Conservation (phyloP, 64 coral and sea anemone species). For the Montipora efflorescens region DNA sequence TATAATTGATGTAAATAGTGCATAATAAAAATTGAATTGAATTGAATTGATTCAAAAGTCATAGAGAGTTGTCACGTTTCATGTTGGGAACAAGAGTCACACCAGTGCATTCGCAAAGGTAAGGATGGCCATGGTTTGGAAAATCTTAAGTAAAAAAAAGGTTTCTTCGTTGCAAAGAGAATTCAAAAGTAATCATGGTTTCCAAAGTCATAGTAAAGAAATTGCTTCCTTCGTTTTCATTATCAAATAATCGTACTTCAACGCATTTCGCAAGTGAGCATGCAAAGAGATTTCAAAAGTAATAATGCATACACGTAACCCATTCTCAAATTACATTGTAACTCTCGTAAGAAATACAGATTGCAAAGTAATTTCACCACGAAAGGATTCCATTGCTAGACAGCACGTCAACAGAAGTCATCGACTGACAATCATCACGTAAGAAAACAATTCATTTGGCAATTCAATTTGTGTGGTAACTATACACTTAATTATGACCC, state of each 20-base stretch:
- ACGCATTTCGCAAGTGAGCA: too few relatives aligned
- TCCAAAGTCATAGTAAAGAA: too few relatives aligned
- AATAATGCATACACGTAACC: not conserved
- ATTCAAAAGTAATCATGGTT: not conserved
- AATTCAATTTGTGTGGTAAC: too few relatives aligned
- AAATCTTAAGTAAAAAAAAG: not conserved
- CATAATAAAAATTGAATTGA: too few relatives aligned
- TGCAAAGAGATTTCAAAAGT: not conserved
- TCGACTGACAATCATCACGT: not conserved
- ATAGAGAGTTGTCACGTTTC: too few relatives aligned
- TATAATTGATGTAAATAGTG: too few relatives aligned
- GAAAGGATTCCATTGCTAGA: not conserved
- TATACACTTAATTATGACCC: too few relatives aligned
- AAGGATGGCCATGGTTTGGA: not conserved
- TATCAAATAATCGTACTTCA: too few relatives aligned
- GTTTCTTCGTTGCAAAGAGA: not conserved
- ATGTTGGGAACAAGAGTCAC: too few relatives aligned
- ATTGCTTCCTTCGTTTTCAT: too few relatives aligned
- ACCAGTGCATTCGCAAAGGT: not conserved
- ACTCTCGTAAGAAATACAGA: not conserved
- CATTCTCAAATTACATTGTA: not conserved
- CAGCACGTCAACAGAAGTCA: not conserved
- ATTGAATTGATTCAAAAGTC: too few relatives aligned
- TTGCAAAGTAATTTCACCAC: not conserved
- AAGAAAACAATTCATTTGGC: too few relatives aligned